Base-by-base conservation (phyloP, 1,140 invertebrate genomes). In the Micrasema longulum region DNA sequence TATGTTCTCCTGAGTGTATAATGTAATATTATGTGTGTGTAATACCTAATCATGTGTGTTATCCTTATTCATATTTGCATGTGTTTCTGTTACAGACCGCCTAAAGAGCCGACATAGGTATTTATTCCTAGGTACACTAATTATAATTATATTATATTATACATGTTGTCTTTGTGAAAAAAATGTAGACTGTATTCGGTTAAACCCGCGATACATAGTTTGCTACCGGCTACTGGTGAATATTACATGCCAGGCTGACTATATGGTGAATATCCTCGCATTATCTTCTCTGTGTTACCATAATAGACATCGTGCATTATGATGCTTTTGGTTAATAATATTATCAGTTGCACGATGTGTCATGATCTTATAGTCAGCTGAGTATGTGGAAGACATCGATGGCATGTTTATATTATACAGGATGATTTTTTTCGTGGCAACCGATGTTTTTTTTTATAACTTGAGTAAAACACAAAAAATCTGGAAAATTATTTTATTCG, bases 81-180 rank as follows among this genome's bases (percentile, higher is more conserved):
- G 69, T 75, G 48, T 75, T 75, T 75, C 69, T 75, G 69, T 75
- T 75, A 62, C 73, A 75, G 73, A 71, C 69, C 63, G 69, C 69
- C 73, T 75, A 75, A 75, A 71, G 64, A 53, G 64, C 69, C 38
- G 65, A 75, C 67, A 65, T 75, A 75, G 64, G 73, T 75, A 75
- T 71, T 71, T 74, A 75, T 65, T 71, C 31, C 38, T 60, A 60
- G 55, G 38, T 63, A 63, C 60, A 47, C 36, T 31, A 23, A 62
- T 69, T 43, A 31, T 31, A 31, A 31, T 31, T 31, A 31, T 31
- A 31, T n/a, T n/a, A n/a, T 60, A 38, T 52, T 67, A 71, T 75
- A 35, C 47, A 55, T 75, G 73, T 75, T 69, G 73, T 75, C 52
- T 75, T 52, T 75, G 73, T 75, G 73, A 71, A 41, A 71, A 41